Evolutionary conservation across 2,797 vertebrate species (phyloP).

Genomic region (Babyrousa celebensis): DNA sequence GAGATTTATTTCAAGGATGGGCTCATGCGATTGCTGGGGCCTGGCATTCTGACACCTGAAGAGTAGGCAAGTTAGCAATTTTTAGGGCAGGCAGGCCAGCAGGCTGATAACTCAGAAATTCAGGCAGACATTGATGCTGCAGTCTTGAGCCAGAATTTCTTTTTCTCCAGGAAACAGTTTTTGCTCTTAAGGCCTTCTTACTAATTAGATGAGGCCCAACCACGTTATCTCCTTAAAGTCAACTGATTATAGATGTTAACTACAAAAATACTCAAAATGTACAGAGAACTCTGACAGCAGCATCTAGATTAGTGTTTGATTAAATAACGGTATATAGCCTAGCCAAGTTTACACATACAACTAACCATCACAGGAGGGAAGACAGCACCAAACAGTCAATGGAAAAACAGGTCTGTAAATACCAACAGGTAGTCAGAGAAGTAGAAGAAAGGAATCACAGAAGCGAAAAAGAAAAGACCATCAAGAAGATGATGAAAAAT

Average conservation of each 20-base stretch:
- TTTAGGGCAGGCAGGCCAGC: neutral
- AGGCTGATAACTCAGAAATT: slow-evolving; percentile 30
- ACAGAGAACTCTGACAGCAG: neutral
- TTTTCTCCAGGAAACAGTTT: slow-evolving; percentile 1
- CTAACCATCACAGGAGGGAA: neutral
- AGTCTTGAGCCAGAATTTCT: neutral
- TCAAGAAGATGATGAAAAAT: neutral
- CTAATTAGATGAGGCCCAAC: neutral
- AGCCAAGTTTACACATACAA: neutral
- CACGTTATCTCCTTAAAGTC: neutral
- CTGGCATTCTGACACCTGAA: neutral
- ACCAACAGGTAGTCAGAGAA: neutral
- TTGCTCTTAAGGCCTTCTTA: neutral
- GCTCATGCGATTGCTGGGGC: neutral
- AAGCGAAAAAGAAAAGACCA: neutral
- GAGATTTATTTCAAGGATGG: neutral
- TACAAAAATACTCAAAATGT: neutral
- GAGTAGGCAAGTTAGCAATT: neutral
- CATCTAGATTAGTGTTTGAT: neutral
- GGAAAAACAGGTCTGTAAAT: neutral
- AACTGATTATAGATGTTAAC: neutral
- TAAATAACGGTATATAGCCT: neutral
- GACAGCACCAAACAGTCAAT: neutral
- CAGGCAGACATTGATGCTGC: neutral
- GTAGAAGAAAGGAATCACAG: neutral